Evolutionary conservation across 2,113 vertebrate species (phyloP).

Genomic region (Polypterus bichir): DNA sequence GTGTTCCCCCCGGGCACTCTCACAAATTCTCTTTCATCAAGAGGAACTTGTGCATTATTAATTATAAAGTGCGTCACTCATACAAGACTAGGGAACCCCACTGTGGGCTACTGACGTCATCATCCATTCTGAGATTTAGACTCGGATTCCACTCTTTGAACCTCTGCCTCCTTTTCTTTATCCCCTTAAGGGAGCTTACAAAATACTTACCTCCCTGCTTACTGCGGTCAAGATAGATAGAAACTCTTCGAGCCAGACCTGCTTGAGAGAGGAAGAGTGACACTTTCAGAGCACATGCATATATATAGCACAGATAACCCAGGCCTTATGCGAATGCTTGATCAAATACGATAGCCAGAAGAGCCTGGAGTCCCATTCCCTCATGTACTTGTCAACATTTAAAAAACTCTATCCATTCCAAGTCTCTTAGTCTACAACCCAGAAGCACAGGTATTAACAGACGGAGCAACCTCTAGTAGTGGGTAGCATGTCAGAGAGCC

Average conservation of each 20-base stretch:
- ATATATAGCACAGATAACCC: background rate
- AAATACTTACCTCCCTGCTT: constrained; percentile 81
- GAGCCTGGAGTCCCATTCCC: no score
- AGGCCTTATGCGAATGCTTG: no score
- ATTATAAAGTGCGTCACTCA: background rate
- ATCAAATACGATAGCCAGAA: no score
- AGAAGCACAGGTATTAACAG: background rate
- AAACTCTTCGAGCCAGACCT: constrained; percentile 81
- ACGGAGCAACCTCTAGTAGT: constrained; percentile 71
- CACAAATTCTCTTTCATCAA: constrained; percentile 4
- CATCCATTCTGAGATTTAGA: no score
- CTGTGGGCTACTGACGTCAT: no score
- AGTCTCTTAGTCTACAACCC: no score
- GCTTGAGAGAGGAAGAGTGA: constrained; percentile 26
- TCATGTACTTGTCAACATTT: no score
- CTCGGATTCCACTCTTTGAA: background rate
- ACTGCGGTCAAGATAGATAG: constrained; percentile 81
- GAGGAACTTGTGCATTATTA: background rate
- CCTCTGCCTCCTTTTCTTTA: background rate
- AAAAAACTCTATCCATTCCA: no score
- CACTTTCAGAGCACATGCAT: no score
- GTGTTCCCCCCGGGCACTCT: background rate
- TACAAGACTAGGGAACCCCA: no score
- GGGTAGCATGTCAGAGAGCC: constrained; percentile 96
- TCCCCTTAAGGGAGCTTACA: constrained; percentile 12